phyloP scores from a whole-genome alignment of 2,797 vertebrate species.

The Cetoscarus ocellatus region DNA sequence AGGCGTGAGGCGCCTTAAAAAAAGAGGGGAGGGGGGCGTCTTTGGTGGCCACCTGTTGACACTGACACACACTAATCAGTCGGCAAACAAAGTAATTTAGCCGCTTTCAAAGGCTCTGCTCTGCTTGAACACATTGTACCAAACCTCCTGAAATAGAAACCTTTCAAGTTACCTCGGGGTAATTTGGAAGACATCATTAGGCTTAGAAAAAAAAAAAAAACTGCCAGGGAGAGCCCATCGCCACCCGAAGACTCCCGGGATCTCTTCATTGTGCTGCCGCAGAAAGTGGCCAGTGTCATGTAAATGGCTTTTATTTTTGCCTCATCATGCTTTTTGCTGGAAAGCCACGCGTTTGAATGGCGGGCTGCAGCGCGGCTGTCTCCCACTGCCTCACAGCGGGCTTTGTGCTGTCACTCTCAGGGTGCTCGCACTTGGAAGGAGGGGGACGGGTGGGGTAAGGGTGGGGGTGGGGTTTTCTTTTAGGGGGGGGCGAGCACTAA shows the following conservation, averaged over 20 bases:
- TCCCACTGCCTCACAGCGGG: conserved; percentile 77
- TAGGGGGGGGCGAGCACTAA: conserved; percentile 37
- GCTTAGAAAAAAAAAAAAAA: conserved; percentile 32
- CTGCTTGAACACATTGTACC: conserved; percentile 66
- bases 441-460: conserved; percentile 33
- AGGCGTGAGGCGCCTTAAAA: conserved; percentile 66
- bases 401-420: conserved; percentile 86
- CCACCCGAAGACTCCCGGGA: conserved; percentile 67
- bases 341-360: conserved; percentile 79
- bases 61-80: conserved; percentile 85
- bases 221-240: conserved; percentile 58
- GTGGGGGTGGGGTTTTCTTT: conserved; percentile 40
- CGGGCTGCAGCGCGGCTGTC: conserved; percentile 70
- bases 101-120: conserved; percentile 71
- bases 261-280: conserved; percentile 73
- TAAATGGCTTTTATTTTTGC: conserved; percentile 83
- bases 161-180: conserved; percentile 75
- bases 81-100: conserved; percentile 84
- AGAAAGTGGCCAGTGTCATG: conserved; percentile 82
- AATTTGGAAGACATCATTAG: conserved; percentile 80
- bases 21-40: conserved; percentile 44
- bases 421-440: conserved; percentile 65
- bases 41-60: conserved; percentile 85
- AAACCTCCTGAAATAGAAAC: conserved; percentile 75
- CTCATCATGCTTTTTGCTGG: conserved; percentile 78